Evolutionary conservation across 2,113 vertebrate species (phyloP).

Genomic region (Erythrocebus patas): DNA sequence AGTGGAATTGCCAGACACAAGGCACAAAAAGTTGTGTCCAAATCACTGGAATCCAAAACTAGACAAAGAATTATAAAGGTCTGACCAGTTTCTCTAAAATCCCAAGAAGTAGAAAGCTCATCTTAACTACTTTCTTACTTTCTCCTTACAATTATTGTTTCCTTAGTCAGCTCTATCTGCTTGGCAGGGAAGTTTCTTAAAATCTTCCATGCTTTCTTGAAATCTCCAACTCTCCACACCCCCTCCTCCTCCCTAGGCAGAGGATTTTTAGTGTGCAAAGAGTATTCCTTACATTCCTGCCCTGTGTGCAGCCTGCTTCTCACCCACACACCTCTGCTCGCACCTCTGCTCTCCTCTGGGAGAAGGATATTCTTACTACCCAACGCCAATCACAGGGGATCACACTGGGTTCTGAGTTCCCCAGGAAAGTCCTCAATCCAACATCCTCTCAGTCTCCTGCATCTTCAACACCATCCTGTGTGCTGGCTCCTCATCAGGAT

Average conservation of each 20-base stretch:
- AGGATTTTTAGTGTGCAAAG: not conserved
- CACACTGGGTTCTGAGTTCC: not conserved
- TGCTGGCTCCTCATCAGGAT: not conserved
- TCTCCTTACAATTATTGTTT: not conserved
- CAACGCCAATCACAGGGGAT: not conserved
- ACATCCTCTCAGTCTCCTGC: not conserved
- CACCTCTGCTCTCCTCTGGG: not conserved
- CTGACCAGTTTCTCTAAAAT: not conserved
- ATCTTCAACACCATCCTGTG: not conserved
- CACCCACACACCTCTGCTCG: too few relatives aligned
- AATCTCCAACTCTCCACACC: not conserved
- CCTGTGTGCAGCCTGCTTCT: not conserved
- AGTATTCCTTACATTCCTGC: not conserved
- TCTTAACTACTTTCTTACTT: not conserved
- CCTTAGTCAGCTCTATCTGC: not conserved
- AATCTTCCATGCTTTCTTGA: not conserved
- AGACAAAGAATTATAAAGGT: not conserved
- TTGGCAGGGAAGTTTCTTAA: not conserved
- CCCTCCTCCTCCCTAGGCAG: not conserved
- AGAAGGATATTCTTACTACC: not conserved
- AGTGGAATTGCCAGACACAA: not conserved
- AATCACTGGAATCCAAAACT: not conserved
- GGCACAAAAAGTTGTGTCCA: not conserved
- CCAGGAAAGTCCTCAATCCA: not conserved
- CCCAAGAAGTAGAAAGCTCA: not conserved